Conservation (phyloP, 2,113 vertebrate species). For the Pholis gunnellus region DNA sequence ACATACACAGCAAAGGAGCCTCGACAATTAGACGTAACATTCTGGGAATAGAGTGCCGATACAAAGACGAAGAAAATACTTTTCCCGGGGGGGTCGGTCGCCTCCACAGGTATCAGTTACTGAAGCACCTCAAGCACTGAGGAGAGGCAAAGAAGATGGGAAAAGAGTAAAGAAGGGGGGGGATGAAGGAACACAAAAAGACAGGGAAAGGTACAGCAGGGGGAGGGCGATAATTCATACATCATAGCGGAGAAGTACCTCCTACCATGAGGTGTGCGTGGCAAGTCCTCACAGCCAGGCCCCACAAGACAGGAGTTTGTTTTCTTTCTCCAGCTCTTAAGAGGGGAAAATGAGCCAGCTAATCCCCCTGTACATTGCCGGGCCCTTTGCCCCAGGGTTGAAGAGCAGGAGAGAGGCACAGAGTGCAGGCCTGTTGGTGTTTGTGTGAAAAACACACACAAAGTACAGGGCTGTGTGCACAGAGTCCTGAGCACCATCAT, state of each 20-base stretch:
- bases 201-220: slow-evolving; percentile 38
- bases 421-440: slow-evolving; percentile 38
- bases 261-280: slow-evolving; percentile 51
- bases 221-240: slow-evolving; percentile 52
- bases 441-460: slow-evolving; percentile 24
- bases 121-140: slow-evolving; percentile 54
- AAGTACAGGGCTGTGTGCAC: slow-evolving; percentile 13
- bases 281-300: slow-evolving; percentile 51
- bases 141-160: slow-evolving; percentile 48
- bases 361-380: slow-evolving; percentile 70
- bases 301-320: slow-evolving; percentile 71
- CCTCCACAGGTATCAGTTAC: slow-evolving; percentile 76
- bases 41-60: slow-evolving; percentile 64
- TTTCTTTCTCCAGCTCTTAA: slow-evolving; percentile 75
- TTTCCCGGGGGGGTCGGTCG: slow-evolving; percentile 29
- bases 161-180: slow-evolving; percentile 27
- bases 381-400: slow-evolving; percentile 59
- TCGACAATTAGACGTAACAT: slow-evolving; percentile 64
- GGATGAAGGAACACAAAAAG: slow-evolving; percentile 40
- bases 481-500: slow-evolving; percentile 30
- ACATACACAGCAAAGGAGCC: slow-evolving; percentile 45
- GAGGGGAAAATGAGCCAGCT: slow-evolving; percentile 75
- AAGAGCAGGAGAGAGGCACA: slow-evolving; percentile 47
- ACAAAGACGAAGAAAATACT: slow-evolving; percentile 67
- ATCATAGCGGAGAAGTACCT: slow-evolving; percentile 45